A percentile compares a stretch with the other conserved stretches of the same genome.
phyloP scores from a whole-genome alignment of 2,113 vertebrate species.

The Tetrax tetrax region DNA sequence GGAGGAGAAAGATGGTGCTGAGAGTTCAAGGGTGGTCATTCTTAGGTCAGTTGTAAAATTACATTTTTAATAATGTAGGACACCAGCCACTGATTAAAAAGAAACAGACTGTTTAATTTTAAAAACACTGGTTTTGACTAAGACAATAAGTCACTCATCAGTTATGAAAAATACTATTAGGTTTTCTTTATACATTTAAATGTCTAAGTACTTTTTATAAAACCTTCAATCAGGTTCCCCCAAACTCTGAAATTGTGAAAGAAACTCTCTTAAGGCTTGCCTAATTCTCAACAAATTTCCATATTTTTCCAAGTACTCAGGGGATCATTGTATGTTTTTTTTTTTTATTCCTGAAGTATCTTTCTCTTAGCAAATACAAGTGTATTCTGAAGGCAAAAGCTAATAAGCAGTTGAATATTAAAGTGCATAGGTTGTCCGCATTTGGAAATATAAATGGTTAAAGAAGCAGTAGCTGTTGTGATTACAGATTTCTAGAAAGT shows the following conservation, averaged over 20 bases:
- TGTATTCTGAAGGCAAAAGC: constrained; percentile 39
- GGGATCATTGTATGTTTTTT: background rate
- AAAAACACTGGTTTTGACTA: constrained; percentile 47
- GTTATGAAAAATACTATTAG: constrained; percentile 53
- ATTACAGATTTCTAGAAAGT: background rate
- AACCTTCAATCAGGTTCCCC: background rate
- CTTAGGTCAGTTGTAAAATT: background rate
- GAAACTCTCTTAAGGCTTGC: constrained; percentile 19
- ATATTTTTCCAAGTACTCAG: background rate
- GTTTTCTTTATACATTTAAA: constrained; percentile 44
- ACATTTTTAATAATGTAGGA: constrained; percentile 37
- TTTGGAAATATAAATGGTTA: background rate
- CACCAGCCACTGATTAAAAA: constrained; percentile 4
- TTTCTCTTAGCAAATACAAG: background rate
- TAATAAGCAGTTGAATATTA: constrained; percentile 35
- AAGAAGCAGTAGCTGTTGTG: constrained; percentile 11
- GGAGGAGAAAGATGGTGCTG: background rate
- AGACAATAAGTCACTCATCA: constrained; percentile 14
- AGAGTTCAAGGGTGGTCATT: background rate
- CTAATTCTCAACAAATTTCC: background rate
- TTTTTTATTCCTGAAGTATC: background rate
- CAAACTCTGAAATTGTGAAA: background rate
- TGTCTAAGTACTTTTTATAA: constrained; percentile 23
- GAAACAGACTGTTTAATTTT: constrained; percentile 18
- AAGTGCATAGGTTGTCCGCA: constrained; percentile 34